Base-by-base conservation (phyloP, 2,888 invertebrate genomes). In the Autographa gamma region DNA sequence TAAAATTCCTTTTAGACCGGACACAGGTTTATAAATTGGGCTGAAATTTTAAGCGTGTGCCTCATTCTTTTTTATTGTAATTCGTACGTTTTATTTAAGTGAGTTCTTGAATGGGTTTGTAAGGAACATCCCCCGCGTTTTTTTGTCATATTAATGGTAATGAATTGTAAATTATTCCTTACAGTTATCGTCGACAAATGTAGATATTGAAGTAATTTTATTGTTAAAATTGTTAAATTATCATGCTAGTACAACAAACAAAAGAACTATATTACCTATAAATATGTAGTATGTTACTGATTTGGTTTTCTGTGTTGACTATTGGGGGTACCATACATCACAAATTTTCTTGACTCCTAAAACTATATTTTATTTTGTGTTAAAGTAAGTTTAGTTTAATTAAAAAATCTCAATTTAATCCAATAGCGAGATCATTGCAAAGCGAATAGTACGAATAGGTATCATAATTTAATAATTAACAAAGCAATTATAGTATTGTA, bases 1-100 rank as follows among this genome's bases (percentile, higher is more conserved):
- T 93, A 93, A 93, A 91, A 92, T 90, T 88, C 89, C 89, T 91
- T 86, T 90, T 89, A 87, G 83, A 72, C 85, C 85, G 85, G 86
- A 86, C 85, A 80, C 85, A 83, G 79, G 78, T 78, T 83, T 85
- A 87, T 88, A 89, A 89, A 89, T 88, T 86, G 80, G 76, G 68
- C 82, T 77, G 69, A 83, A 86, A 84, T 88, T 84, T 84, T 74
- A 83, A 86, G 79, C 74, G 70, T 77, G 73, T 79, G 74, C 81
- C 84, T 75, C 65, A 74, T 75, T 72, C 69, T 69, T 84, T 79
- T 77, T 86, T 83, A 79, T 83, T 79, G 69, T 83, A 83, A 87
- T 88, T 88, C 86, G 83, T 86, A 70, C 83, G 80, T 81, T 85
- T 86, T 88, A 86, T 86, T 84, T 80, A 80, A 73, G 65, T 71